A percentile compares a stretch with the other conserved stretches of the same genome.
Evolutionary conservation across 2,113 vertebrate genomes (phyloP).

Genomic region (Gymnogyps californianus): DNA sequence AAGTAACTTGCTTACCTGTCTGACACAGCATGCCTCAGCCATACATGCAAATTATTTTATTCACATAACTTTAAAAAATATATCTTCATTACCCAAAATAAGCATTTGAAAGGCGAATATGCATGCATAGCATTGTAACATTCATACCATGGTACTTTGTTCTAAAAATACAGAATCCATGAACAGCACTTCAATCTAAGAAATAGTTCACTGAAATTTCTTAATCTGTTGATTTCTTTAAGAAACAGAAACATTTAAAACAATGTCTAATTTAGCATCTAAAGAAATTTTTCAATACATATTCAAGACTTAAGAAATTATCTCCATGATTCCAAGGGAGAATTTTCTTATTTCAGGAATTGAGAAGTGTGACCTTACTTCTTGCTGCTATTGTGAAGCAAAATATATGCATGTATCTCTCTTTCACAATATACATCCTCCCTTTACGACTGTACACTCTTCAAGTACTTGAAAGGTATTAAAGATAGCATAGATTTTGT

Average conservation of each 20-base stretch:
- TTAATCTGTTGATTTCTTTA: background rate
- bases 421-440: background rate
- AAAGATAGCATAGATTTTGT: background rate
- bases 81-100: conserved; percentile 70
- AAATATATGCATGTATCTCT: background rate
- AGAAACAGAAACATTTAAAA: conserved; percentile 5
- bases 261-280: conserved; percentile 1
- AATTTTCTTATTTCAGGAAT: background rate
- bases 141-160: conserved; percentile 65
- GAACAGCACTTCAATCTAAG: conserved; percentile 68
- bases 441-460: background rate
- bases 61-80: conserved; percentile 68
- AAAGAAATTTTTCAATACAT: background rate
- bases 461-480: background rate
- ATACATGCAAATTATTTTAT: conserved; percentile 80
- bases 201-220: conserved; percentile 25
- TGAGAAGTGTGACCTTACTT: background rate
- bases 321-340: background rate
- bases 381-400: background rate
- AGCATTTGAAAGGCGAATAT: conserved; percentile 71
- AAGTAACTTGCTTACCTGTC: conserved; percentile 76
- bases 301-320: background rate
- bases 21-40: conserved; percentile 84
- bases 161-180: conserved; percentile 72
- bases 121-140: conserved; percentile 79